Evolutionary conservation across 2,888 invertebrate species (phyloP).

Genomic region (Oscheius onirici): DNA sequence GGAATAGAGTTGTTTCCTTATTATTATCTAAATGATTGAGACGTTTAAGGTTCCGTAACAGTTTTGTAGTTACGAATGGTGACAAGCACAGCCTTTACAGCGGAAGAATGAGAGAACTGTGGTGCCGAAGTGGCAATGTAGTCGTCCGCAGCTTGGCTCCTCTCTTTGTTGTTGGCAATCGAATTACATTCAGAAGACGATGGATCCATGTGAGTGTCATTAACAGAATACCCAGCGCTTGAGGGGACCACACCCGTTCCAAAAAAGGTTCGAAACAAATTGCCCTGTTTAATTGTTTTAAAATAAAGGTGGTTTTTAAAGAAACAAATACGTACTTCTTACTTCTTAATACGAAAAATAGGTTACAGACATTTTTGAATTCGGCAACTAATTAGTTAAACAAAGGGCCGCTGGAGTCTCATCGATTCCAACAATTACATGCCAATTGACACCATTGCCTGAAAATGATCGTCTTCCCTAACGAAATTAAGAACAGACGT

Average conservation of each 20-base stretch:
- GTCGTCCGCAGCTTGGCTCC: conserved; percentile 3
- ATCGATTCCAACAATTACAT: conserved; percentile 29
- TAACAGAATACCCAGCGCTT: conserved; percentile 5
- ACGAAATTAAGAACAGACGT: no score
- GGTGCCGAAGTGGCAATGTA: not conserved
- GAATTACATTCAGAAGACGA: conserved; percentile 32
- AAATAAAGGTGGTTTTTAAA: no score
- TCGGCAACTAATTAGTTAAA: conserved; percentile 13
- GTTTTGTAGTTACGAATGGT: no score
- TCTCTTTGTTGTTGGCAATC: conserved; percentile 28
- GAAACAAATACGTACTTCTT: no score
- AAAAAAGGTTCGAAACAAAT: conserved; percentile 1
- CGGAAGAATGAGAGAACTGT: conserved; percentile 1
- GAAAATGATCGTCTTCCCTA: no score
- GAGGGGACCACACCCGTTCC: not conserved
- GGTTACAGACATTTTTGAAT: not conserved
- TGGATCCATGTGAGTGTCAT: conserved; percentile 24
- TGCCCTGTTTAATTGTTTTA: not conserved
- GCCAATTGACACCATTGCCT: conserved; percentile 19
- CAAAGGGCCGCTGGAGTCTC: conserved; percentile 8
- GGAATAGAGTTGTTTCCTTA: no score
- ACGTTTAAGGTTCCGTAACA: no score
- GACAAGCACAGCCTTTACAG: no score
- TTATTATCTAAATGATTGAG: no score
- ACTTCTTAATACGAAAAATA: no score